phyloP scores from a whole-genome alignment of 2,797 vertebrate genomes.

The Diglossa cyanea region DNA sequence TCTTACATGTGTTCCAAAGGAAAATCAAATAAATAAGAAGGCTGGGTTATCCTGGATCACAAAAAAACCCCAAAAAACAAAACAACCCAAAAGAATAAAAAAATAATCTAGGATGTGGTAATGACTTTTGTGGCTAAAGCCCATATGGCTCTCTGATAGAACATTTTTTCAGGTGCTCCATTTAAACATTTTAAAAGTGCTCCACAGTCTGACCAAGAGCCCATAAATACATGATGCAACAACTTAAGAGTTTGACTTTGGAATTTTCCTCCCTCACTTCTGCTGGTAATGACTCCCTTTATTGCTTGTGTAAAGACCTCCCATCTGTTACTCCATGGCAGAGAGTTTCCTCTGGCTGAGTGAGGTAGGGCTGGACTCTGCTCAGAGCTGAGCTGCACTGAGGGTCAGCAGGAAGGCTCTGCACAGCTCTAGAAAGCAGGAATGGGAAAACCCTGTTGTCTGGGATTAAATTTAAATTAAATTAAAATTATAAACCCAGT shows the following conservation, averaged over 20 bases:
- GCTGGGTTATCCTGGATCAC: not conserved
- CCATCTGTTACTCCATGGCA: slow-evolving; percentile 37
- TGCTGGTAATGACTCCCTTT: slow-evolving; percentile 11
- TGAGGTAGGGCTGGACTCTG: not conserved
- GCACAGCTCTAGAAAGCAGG: not conserved
- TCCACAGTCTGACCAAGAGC: slow-evolving; percentile 11
- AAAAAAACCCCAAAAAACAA: no score
- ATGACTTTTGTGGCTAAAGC: not conserved
- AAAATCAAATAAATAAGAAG: not conserved
- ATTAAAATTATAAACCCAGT: not conserved
- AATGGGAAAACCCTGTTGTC: not conserved
- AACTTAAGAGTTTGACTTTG: not conserved
- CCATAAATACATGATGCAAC: slow-evolving; percentile 39
- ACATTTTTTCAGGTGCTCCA: not conserved
- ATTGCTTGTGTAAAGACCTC: slow-evolving; percentile 1
- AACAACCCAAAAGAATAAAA: not conserved
- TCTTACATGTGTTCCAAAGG: not conserved
- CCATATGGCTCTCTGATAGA: not conserved
- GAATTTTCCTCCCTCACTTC: slow-evolving; percentile 1
- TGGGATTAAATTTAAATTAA: no score
- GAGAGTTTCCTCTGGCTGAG: not conserved
- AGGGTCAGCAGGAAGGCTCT: not conserved
- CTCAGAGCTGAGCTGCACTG: not conserved
- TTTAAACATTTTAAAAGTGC: not conserved
- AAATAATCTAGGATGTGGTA: not conserved